Percentiles rank a stretch among this genome's conserved stretches.
Evolutionary conservation across 2,797 vertebrate species (phyloP).

Genomic region (Mus caroli): DNA sequence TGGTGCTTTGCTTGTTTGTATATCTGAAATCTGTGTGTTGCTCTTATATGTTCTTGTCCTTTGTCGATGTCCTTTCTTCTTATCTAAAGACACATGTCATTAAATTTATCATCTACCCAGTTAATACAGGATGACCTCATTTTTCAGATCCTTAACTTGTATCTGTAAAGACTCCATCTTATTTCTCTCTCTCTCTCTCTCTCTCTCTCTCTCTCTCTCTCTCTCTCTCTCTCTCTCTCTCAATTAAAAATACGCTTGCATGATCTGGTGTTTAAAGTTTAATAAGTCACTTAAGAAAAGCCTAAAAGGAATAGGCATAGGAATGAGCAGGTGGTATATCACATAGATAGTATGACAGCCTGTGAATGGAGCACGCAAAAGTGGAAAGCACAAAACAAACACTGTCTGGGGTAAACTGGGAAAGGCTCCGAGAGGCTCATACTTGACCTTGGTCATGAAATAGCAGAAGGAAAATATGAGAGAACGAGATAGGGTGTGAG

Average conservation of each 20-base stretch:
- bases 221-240: not conserved
- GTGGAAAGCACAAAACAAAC: not conserved
- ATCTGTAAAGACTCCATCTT: not conserved
- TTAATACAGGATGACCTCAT: not conserved
- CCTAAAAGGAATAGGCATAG: not conserved
- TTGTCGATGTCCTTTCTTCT: not conserved
- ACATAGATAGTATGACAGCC: not conserved
- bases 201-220: not conserved
- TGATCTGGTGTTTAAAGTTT: not conserved
- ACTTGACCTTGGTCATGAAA: constrained; percentile 44
- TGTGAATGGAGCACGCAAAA: not conserved
- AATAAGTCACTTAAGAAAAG: not conserved
- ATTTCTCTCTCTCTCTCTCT: not conserved
- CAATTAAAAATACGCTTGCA: not conserved
- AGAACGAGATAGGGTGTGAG: not conserved
- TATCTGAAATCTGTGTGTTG: not conserved
- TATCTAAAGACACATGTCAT: not conserved
- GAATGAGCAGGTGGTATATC: not conserved
- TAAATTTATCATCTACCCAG: not conserved
- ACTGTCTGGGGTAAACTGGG: not conserved
- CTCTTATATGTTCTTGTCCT: not conserved
- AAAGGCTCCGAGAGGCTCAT: not conserved
- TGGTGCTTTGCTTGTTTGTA: not conserved
- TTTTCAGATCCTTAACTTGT: constrained; percentile 9
- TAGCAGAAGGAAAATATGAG: not conserved